phyloP scores from a whole-genome alignment of 2,888 invertebrate species.

The Caenorhabditis sp. region DNA sequence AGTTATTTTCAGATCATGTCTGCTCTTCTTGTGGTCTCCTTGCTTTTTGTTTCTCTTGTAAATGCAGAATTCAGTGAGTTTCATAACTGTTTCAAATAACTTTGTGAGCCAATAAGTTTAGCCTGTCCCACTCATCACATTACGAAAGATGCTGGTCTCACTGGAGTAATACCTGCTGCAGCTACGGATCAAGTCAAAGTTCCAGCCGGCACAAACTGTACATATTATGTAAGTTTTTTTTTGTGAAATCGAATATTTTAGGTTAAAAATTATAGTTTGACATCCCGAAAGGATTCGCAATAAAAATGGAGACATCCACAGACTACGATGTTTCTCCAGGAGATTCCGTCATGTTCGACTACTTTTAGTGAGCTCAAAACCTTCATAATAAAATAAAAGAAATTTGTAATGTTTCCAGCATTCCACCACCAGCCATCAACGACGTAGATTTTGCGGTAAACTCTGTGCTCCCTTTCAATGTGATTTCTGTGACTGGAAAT shows the following conservation, averaged over 20 bases:
- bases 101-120: neutral
- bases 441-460: slow-evolving; percentile 1
- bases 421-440: neutral
- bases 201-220: slow-evolving; percentile 10
- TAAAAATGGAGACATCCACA: slow-evolving; percentile 28
- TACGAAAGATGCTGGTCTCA: slow-evolving; percentile 10
- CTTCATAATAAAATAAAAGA: neutral
- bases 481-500: slow-evolving; percentile 31
- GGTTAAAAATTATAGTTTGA: slow-evolving; percentile 39
- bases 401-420: slow-evolving; percentile 7
- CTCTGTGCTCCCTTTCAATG: neutral
- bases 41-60: neutral
- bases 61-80: slow-evolving; percentile 31
- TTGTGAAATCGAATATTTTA: no score
- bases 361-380: slow-evolving; percentile 26
- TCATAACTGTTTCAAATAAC: neutral
- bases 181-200: slow-evolving; percentile 42
- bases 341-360: slow-evolving; percentile 28
- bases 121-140: slow-evolving; percentile 29
- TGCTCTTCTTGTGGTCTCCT: neutral
- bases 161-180: slow-evolving; percentile 27
- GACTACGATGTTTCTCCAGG: slow-evolving; percentile 41
- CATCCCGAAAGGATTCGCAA: slow-evolving; percentile 44
- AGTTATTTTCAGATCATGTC: slow-evolving; percentile 24
- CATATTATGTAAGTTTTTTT: slow-evolving; percentile 19